phyloP scores from a whole-genome alignment of 2,797 vertebrate species.

The Gouania willdenowi region DNA sequence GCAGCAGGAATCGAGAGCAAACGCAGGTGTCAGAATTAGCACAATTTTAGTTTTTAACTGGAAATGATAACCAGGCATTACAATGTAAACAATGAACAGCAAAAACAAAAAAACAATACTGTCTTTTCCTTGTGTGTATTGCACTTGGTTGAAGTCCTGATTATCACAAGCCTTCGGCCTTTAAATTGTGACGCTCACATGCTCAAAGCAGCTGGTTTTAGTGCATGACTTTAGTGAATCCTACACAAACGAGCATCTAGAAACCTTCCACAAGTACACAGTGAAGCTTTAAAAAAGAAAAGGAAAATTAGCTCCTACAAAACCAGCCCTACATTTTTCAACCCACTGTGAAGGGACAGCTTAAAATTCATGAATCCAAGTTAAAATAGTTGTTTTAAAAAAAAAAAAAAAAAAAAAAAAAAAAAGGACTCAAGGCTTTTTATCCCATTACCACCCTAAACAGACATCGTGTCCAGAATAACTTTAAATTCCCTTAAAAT shows the following conservation, averaged over 20 bases:
- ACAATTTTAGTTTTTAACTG: constrained; percentile 36
- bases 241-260: constrained; percentile 19
- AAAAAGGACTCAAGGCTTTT: constrained; percentile 7
- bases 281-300: constrained; percentile 49
- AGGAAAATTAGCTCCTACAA: constrained; percentile 34
- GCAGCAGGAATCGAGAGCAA: constrained; percentile 25
- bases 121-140: constrained; percentile 44
- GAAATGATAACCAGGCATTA: constrained; percentile 49
- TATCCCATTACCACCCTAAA: constrained; percentile 44
- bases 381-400: constrained; percentile 52
- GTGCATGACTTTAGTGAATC: constrained; percentile 16
- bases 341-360: constrained; percentile 37
- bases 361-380: constrained; percentile 48
- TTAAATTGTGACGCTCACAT: constrained; percentile 27
- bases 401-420: constrained; percentile 16
- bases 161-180: constrained; percentile 44
- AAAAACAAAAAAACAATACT: constrained; percentile 54
- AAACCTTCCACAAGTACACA: constrained; percentile 27
- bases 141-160: constrained; percentile 58
- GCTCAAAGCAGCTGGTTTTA: constrained; percentile 22
- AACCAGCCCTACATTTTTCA: constrained; percentile 28
- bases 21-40: constrained; percentile 25
- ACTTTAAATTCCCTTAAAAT: constrained; percentile 48
- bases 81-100: constrained; percentile 57
- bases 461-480: constrained; percentile 26